Percentiles rank a stretch among this genome's conserved stretches.
Conservation (phyloP, 2,113 vertebrate genomes). For the Condylura cristata region DNA sequence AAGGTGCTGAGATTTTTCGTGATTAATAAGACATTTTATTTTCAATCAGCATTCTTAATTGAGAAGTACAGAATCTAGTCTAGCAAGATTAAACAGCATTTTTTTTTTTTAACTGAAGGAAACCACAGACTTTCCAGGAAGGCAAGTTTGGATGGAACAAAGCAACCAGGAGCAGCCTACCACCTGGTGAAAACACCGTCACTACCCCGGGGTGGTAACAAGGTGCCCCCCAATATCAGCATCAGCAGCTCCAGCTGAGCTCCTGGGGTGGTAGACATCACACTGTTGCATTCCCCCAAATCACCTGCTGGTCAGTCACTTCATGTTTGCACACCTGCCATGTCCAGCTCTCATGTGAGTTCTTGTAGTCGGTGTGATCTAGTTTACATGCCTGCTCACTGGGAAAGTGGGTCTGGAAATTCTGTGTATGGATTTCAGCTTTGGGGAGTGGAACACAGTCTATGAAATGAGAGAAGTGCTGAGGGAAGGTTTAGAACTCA, state of each 20-base stretch:
- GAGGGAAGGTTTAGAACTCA: background rate
- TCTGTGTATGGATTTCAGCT: background rate
- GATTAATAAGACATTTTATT: background rate
- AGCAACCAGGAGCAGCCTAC: background rate
- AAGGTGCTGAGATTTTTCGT: background rate
- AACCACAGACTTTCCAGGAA: background rate
- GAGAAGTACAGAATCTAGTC: background rate
- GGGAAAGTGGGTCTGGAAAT: background rate
- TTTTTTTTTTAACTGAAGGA: background rate
- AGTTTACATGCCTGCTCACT: fast-evolving
- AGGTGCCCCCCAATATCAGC: fast-evolving
- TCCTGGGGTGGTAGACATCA: fast-evolving
- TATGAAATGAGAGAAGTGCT: background rate
- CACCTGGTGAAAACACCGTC: background rate
- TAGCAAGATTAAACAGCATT: background rate
- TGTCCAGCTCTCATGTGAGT: background rate
- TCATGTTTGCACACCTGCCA: too few relatives aligned
- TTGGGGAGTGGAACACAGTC: background rate
- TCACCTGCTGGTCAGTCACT: background rate
- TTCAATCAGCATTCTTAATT: background rate
- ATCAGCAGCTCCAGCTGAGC: fast-evolving
- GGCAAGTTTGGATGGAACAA: background rate
- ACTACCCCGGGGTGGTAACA: too few relatives aligned
- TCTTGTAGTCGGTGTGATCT: background rate
- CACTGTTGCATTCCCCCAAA: background rate